Percentiles rank a stretch among this genome's conserved stretches.
These are phyloP conservation scores for Pseudonaja textilis DNA, from an alignment of 2,113 vertebrate species.

Conservation along the genomic window DNA sequence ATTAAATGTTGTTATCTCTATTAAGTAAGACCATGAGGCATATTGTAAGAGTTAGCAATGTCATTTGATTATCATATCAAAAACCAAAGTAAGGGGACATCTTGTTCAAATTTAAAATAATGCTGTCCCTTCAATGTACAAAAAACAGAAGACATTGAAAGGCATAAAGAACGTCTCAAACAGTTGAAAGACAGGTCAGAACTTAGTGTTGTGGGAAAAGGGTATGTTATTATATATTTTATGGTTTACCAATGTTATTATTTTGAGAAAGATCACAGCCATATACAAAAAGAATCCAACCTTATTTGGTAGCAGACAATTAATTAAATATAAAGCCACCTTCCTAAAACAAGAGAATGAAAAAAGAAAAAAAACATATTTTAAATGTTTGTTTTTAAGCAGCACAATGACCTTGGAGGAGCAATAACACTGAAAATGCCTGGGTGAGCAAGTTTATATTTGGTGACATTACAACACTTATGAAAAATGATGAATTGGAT, in stretches of 20 bases:
- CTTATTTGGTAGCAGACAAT: neutral
- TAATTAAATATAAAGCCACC: neutral
- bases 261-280: neutral
- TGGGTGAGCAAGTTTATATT: neutral
- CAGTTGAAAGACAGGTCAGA: neutral
- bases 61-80: neutral
- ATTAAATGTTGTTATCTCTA: neutral
- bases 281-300: neutral
- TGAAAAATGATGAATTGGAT: slow-evolving; percentile 4
- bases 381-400: neutral
- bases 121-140: neutral
- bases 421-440: neutral
- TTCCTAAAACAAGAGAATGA: neutral
- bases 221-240: neutral
- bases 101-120: neutral
- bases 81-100: neutral
- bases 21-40: neutral
- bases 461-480: neutral
- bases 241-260: neutral
- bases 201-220: neutral
- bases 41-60: neutral
- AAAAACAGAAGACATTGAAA: neutral
- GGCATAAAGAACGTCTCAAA: neutral
- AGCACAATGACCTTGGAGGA: neutral
- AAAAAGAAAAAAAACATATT: neutral